These are phyloP conservation scores for Araneus ventricosus DNA, from an alignment of 1,140 invertebrate species.

Conservation along the genomic window DNA sequence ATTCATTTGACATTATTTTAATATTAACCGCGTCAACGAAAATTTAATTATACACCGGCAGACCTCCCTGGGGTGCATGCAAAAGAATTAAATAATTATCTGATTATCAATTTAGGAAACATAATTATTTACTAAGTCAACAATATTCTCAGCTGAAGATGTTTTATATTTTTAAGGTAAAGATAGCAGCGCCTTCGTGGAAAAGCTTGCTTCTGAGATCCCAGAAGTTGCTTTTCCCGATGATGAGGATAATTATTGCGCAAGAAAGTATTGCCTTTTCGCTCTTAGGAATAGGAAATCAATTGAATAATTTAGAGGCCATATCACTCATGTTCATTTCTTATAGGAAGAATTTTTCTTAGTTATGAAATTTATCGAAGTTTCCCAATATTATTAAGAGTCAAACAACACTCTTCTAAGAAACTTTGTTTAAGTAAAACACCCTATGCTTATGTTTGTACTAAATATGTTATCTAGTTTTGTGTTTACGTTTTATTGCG, in stretches of 20 bases:
- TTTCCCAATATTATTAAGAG: neutral
- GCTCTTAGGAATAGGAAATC: neutral
- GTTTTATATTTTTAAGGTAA: neutral
- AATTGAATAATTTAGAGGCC: neutral
- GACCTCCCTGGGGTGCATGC: neutral
- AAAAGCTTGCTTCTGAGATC: neutral
- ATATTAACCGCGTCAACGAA: neutral
- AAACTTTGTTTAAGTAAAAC: too few relatives aligned
- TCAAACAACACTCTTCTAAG: neutral
- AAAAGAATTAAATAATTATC: neutral
- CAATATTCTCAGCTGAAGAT: neutral
- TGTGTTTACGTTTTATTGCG: too few relatives aligned
- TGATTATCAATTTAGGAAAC: neutral
- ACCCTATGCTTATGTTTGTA: too few relatives aligned
- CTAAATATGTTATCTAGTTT: too few relatives aligned
- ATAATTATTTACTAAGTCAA: neutral
- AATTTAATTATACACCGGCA: neutral
- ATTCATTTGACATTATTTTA: neutral
- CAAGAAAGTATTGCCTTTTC: neutral
- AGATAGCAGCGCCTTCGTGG: neutral
- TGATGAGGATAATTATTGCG: neutral
- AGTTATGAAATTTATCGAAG: neutral
- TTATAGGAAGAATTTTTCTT: neutral
- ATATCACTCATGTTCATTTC: neutral
- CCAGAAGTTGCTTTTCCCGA: neutral